Evolutionary conservation across 2,888 invertebrate genomes (phyloP).

Genomic region (Pseudoips prasinana): DNA sequence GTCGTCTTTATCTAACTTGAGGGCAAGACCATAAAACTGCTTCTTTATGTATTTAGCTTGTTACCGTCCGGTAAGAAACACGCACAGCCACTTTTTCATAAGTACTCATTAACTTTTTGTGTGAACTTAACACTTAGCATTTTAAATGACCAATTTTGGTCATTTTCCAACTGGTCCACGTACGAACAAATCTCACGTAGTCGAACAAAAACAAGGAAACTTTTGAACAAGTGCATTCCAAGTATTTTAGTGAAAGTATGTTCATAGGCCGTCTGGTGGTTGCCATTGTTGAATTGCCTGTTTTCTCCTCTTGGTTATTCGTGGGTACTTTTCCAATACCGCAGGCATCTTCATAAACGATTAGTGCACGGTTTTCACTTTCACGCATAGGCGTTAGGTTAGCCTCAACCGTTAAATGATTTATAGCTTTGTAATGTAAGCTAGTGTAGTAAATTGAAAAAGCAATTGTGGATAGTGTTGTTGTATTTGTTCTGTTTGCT

Average conservation of each 20-base stretch:
- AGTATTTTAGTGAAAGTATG: slow-evolving; percentile 34
- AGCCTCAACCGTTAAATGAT: slow-evolving; percentile 6
- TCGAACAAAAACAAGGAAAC: slow-evolving; percentile 16
- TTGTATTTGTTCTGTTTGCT: too few relatives aligned
- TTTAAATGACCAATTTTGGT: slow-evolving; percentile 1
- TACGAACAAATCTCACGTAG: slow-evolving; percentile 21
- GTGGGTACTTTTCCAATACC: slow-evolving; percentile 41
- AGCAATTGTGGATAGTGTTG: too few relatives aligned
- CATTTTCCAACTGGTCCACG: too few relatives aligned
- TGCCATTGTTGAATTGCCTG: slow-evolving; percentile 21
- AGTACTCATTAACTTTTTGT: slow-evolving; percentile 12
- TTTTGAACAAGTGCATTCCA: slow-evolving; percentile 19
- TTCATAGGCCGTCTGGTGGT: slow-evolving; percentile 11
- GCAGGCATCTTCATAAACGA: slow-evolving; percentile 34
- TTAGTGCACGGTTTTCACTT: slow-evolving; percentile 47
- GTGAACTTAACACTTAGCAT: neutral
- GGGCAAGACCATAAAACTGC: too few relatives aligned
- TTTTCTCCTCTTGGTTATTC: slow-evolving; percentile 41
- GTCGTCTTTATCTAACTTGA: too few relatives aligned
- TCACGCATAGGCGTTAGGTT: slow-evolving; percentile 27
- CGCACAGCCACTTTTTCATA: slow-evolving; percentile 1
- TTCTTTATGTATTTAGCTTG: too few relatives aligned
- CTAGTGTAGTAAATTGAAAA: too few relatives aligned
- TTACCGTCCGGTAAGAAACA: too few relatives aligned
- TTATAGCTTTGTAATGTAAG: slow-evolving; percentile 2